phyloP scores from a whole-genome alignment of 2,113 vertebrate genomes.

The Pachycephala philippinensis region DNA sequence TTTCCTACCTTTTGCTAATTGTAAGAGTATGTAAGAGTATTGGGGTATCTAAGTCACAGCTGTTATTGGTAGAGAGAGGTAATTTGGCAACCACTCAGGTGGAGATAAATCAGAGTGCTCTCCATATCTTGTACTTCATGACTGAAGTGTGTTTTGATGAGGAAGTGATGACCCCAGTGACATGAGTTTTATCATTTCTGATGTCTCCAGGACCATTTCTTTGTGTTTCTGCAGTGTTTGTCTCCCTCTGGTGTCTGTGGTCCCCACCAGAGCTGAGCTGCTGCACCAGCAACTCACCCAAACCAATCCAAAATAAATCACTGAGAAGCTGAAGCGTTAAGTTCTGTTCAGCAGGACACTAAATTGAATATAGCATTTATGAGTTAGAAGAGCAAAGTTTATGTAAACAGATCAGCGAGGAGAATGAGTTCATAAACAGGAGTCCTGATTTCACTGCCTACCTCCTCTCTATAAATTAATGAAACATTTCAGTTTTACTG shows the following conservation, averaged over 20 bases:
- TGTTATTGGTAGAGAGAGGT: neutral
- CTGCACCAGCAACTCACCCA: neutral
- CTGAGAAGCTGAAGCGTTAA: neutral
- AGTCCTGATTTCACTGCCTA: neutral
- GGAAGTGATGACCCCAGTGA: neutral
- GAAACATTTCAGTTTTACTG: neutral
- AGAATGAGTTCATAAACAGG: neutral
- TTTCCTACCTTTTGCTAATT: neutral
- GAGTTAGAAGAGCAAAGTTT: neutral
- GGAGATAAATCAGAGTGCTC: neutral
- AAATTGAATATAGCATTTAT: neutral
- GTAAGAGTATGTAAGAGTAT: neutral
- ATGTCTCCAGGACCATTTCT: neutral
- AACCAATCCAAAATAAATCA: neutral
- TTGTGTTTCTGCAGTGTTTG: neutral
- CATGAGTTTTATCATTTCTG: neutral
- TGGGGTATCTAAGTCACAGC: neutral
- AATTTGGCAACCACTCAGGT: neutral
- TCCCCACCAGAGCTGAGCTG: neutral
- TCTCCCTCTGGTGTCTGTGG: slow-evolving; percentile 54
- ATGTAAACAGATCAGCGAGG: neutral
- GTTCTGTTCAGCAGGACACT: neutral
- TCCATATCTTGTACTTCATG: neutral
- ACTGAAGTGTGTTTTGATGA: neutral
- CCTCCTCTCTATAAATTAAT: neutral